A percentile compares a stretch with the other conserved stretches of the same genome.
Conservation (phyloP, 2,888 invertebrate species). For the Agapetus fuscipes region DNA sequence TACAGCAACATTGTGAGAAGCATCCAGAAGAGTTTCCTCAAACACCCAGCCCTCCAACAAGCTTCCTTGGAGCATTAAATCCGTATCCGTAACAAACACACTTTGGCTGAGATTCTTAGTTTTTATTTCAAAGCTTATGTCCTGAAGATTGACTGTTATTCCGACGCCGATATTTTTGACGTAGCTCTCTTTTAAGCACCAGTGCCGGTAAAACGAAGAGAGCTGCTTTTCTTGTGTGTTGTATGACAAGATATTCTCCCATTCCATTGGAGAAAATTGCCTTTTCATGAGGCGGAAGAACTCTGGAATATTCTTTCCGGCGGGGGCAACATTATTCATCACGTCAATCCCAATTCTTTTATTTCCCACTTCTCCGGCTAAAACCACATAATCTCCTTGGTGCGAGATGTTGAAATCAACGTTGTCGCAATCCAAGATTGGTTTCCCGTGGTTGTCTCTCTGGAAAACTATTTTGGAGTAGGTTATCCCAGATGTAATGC, state of each 20-base stretch:
- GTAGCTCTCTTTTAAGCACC: conserved; percentile 93
- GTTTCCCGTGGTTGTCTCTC: conserved; percentile 64
- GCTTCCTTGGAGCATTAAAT: conserved; percentile 50
- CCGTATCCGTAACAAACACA: conserved; percentile 50
- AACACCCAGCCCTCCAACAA: conserved; percentile 61
- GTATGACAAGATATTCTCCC: conserved; percentile 58
- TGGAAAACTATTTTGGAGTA: conserved; percentile 58
- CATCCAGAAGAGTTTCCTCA: conserved; percentile 72
- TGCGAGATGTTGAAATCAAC: conserved; percentile 85
- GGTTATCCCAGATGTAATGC: conserved; percentile 47
- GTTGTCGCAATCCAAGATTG: conserved; percentile 37
- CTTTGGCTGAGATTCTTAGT: conserved; percentile 37
- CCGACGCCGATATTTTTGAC: conserved; percentile 87
- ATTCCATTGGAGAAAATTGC: conserved; percentile 74
- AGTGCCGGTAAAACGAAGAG: conserved; percentile 74
- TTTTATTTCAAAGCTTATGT: conserved; percentile 64
- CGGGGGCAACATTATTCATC: conserved; percentile 74
- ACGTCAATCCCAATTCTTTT: conserved; percentile 69
- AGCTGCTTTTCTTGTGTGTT: conserved; percentile 55
- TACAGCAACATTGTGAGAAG: conserved; percentile 69
- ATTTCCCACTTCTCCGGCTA: conserved; percentile 55
- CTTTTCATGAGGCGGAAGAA: conserved; percentile 84
- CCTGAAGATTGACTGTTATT: conserved; percentile 64
- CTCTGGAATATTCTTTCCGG: conserved; percentile 60
- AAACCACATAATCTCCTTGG: conserved; percentile 76